Evolutionary conservation across 2,797 vertebrate species (phyloP).

Genomic region (Arctocebus calabarensis): DNA sequence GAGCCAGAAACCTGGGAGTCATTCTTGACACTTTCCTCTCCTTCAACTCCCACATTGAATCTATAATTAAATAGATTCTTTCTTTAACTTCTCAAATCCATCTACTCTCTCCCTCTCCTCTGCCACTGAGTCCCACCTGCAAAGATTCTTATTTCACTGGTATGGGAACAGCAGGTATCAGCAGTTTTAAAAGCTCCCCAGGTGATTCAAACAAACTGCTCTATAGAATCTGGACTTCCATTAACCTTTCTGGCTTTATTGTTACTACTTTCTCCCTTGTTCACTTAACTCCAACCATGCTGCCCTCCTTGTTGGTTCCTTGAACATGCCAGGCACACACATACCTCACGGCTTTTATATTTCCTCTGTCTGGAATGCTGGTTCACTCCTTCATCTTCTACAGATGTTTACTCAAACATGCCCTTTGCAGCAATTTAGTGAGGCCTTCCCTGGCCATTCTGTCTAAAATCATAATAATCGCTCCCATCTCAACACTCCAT

Average conservation of each 20-base stretch:
- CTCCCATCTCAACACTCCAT: neutral
- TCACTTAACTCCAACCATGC: neutral
- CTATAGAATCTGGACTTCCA: neutral
- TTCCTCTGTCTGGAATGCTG: neutral
- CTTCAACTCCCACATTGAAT: slow-evolving; percentile 72
- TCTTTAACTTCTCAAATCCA: slow-evolving; percentile 72
- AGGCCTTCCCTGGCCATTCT: neutral
- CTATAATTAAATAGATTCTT: slow-evolving; percentile 78
- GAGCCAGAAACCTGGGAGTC: slow-evolving; percentile 76
- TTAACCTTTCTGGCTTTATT: neutral
- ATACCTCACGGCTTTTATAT: neutral
- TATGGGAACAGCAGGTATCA: neutral
- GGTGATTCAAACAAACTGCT: neutral
- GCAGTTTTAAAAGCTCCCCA: slow-evolving; percentile 25
- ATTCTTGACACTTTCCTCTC: slow-evolving; percentile 75
- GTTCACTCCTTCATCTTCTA: slow-evolving; percentile 9
- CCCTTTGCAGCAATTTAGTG: slow-evolving; percentile 6
- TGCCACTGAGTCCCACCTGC: slow-evolving; percentile 52
- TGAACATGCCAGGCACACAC: neutral
- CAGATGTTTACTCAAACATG: neutral
- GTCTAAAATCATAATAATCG: neutral
- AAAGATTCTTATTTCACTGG: slow-evolving; percentile 22
- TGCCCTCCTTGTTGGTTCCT: neutral
- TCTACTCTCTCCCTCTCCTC: slow-evolving; percentile 43
- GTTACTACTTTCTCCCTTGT: neutral